phyloP scores from a whole-genome alignment of 1,140 invertebrate species.

The Neodiprion lecontei region DNA sequence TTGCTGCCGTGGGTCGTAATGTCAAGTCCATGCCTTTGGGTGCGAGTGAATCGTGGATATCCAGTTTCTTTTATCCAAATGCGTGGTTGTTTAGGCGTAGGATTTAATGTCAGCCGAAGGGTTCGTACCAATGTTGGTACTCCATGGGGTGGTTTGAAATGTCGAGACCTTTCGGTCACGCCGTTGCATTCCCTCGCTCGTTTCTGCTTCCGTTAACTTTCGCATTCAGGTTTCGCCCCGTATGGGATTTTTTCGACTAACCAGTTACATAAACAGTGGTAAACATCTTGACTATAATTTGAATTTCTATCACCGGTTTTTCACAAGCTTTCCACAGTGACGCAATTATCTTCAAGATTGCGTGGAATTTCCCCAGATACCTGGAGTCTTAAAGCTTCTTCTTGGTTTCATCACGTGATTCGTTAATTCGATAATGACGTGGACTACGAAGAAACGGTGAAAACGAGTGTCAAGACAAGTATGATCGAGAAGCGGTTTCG shows the following conservation, averaged over 20 bases:
- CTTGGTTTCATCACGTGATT: no score
- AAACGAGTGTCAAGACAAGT: no score
- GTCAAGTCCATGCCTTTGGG: no score
- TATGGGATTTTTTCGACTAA: neutral
- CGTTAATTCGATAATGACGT: no score
- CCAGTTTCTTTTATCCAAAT: no score
- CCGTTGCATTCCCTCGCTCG: neutral
- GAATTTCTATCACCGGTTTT: neutral
- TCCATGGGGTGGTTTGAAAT: neutral
- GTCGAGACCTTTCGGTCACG: neutral
- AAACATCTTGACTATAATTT: neutral
- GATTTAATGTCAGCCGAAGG: neutral
- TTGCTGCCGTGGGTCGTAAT: no score
- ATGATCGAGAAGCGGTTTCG: no score
- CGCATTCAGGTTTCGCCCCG: neutral
- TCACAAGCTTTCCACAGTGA: neutral
- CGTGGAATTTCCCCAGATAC: neutral
- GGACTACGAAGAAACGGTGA: no score
- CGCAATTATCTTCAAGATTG: neutral
- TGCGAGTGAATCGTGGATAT: no score
- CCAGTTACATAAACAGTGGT: neutral
- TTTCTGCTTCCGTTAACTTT: neutral
- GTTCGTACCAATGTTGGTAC: neutral
- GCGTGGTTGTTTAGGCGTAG: neutral
- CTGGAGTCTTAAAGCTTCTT: no score